A percentile compares a stretch with the other conserved stretches of the same genome.
Evolutionary conservation across 2,888 invertebrate genomes (phyloP).

Genomic region (Cybosia mesomella): DNA sequence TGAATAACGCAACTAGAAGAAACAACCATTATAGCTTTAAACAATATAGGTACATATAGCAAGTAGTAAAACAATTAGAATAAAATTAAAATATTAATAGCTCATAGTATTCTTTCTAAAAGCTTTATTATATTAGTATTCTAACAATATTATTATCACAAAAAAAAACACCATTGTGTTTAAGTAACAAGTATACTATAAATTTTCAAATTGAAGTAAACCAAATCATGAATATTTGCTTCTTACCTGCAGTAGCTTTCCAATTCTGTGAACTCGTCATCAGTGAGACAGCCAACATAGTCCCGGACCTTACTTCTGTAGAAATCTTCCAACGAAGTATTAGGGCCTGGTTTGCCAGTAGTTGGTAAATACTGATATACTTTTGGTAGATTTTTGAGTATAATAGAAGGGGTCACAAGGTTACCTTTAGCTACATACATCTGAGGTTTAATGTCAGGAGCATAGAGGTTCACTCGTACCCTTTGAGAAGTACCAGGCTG

Average conservation of each 20-base stretch:
- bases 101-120: too few relatives aligned
- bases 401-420: conserved; percentile 65
- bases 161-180: too few relatives aligned
- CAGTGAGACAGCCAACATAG: conserved; percentile 71
- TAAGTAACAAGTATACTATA: too few relatives aligned
- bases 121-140: too few relatives aligned
- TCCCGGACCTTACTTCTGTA: conserved; percentile 63
- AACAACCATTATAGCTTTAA: too few relatives aligned
- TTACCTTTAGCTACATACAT: conserved; percentile 63
- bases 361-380: conserved; percentile 71
- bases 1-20: too few relatives aligned
- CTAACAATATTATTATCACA: too few relatives aligned
- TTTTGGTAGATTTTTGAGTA: conserved; percentile 66
- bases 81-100: too few relatives aligned
- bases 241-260: conserved; percentile 79
- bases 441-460: conserved; percentile 61
- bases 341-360: conserved; percentile 58
- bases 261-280: conserved; percentile 74
- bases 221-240: neutral
- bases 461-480: conserved; percentile 51
- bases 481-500: conserved; percentile 3
- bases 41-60: too few relatives aligned
- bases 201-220: too few relatives aligned
- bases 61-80: too few relatives aligned
- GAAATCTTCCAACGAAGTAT: conserved; percentile 54